Evolutionary conservation across 2,113 vertebrate species (phyloP), one percentile per base, ranked within the genome.

Genomic region (Hymenochirus boettgeri): DNA sequence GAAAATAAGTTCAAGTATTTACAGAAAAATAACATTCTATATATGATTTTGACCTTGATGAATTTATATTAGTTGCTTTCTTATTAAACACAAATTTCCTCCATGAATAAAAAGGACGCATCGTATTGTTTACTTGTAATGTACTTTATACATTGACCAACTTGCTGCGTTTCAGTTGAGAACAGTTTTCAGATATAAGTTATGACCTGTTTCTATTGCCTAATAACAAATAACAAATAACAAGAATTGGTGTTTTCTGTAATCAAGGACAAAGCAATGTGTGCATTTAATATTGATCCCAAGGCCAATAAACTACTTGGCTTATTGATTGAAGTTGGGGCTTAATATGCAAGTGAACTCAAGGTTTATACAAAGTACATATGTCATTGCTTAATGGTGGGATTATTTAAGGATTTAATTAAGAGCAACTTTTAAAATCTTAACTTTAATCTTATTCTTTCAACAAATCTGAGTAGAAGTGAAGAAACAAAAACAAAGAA

Each of bases 171-270:
- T 48, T 18, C 21, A 60, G 57, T 50, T 57, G 47, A 69, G 39
- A 45, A 35, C 26, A 69, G 35, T 45, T 69, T 13, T 69, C n/a
- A n/a, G 65, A 60, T 47, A 53, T 57, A 69, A 53, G 65, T 69
- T 46, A 69, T 53, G 57, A 60, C 23, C 47, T 31, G 33, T 48
- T 69, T 59, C 35, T 53, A 35, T 65, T 67, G 63, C 61, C 60
- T 60, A 65, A 60, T 71, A 71, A 71, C 56, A 48, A 71, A 71
- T n/a, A n/a, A n/a, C 56, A 48, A n/a, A 53, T 69, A 65, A 71
- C 54, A 57, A 46, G 61, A 64, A 61, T 58, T 58, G 58, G 63
- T 66, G 60, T 61, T 39, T 69, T 12, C 13, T 55, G 27, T 69
- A 61, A 70, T 61, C 51, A 54, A 71, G 47, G 50, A 65, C 22